Conservation (phyloP, 2,113 vertebrate species). For the Struthio camelus region DNA sequence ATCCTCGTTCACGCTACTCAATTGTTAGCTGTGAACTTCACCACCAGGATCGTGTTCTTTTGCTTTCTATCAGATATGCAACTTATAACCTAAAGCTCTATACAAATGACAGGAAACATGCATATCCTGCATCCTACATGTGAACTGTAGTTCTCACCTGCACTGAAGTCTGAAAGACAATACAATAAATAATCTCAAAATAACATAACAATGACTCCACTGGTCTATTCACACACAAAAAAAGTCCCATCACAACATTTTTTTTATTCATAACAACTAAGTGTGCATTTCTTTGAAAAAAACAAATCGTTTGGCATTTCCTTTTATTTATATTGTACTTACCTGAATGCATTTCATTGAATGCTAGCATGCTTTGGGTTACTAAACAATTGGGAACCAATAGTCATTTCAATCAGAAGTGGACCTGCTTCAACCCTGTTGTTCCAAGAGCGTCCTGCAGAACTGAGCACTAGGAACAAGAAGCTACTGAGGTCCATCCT, state of each 20-base stretch:
- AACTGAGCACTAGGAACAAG: accelerated
- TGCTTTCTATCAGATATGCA: background rate
- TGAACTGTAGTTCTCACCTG: background rate
- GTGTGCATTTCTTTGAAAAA: background rate
- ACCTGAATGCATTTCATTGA: background rate
- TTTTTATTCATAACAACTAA: background rate
- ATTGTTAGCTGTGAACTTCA: conserved; percentile 3
- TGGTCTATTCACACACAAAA: background rate
- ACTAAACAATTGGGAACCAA: background rate
- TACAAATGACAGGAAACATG: conserved; percentile 8
- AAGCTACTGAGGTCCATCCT: background rate
- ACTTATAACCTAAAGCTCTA: background rate
- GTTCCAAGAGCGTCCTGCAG: background rate
- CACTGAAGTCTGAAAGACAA: background rate
- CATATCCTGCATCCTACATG: background rate
- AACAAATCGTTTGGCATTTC: background rate
- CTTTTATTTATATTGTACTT: background rate
- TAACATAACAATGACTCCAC: background rate
- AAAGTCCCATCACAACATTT: background rate
- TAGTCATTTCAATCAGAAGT: background rate
- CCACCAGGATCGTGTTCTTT: background rate
- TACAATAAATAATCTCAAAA: background rate
- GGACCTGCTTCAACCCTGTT: background rate
- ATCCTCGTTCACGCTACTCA: conserved; percentile 27
- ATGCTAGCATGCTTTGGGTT: background rate